These are phyloP conservation scores for Polydrusus pterygomalis DNA, from an alignment of 2,888 invertebrate genomes.

Conservation along the genomic window DNA sequence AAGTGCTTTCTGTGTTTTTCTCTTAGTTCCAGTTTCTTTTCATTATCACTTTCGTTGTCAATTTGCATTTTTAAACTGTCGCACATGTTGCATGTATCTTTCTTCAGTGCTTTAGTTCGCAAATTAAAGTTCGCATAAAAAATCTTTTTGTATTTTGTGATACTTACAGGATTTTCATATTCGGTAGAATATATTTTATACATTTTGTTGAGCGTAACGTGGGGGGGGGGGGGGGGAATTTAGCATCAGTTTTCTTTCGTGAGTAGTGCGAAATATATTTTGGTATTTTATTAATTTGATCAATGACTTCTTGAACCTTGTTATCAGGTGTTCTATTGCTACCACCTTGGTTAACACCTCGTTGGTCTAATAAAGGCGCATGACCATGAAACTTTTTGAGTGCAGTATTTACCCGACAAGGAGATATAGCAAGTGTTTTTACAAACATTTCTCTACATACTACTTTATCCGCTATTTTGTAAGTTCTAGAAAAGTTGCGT, in stretches of 20 bases:
- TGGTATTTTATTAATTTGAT: constrained; percentile 38
- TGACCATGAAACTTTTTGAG: constrained; percentile 24
- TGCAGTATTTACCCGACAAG: constrained; percentile 24
- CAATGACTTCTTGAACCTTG: constrained; percentile 18
- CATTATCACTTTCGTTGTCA: constrained; percentile 47
- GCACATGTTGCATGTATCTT: too few relatives aligned
- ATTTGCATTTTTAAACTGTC: constrained; percentile 45
- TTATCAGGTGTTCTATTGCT: constrained; percentile 21
- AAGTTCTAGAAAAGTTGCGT: constrained; percentile 31
- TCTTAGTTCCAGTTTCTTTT: constrained; percentile 43
- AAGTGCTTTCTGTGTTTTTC: too few relatives aligned
- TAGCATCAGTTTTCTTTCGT: constrained; percentile 50
- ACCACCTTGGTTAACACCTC: constrained; percentile 33
- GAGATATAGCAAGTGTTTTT: constrained; percentile 29
- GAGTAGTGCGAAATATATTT: constrained; percentile 35
- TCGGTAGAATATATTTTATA: too few relatives aligned
- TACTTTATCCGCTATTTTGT: constrained; percentile 28
- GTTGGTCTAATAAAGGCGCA: constrained; percentile 27
- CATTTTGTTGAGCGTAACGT: too few relatives aligned
- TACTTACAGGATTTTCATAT: too few relatives aligned
- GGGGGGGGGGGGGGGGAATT: too few relatives aligned
- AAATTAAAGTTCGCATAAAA: too few relatives aligned
- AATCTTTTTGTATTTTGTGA: too few relatives aligned
- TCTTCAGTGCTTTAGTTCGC: too few relatives aligned
- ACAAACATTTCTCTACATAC: constrained; percentile 33